A percentile compares a stretch with the other conserved stretches of the same genome.
Evolutionary conservation across 2,113 vertebrate genomes (phyloP).

Genomic region (Hippocampus guttulatus): DNA sequence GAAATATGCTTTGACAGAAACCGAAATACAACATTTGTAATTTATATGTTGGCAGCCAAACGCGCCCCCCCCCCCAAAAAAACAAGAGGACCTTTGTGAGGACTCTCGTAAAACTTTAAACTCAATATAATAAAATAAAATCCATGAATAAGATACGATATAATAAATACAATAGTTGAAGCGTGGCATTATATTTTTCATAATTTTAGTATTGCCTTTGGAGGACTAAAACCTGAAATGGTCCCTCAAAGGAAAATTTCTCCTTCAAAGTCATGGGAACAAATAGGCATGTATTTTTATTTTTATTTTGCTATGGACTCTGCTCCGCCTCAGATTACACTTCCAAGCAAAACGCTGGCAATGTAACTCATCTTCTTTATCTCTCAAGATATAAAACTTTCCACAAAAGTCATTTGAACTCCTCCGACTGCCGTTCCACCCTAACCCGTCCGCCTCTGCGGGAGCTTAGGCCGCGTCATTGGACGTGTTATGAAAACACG

Average conservation of each 20-base stretch:
- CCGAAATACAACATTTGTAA: no score
- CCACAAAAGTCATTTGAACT: slow-evolving; percentile 56
- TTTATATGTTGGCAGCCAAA: neutral
- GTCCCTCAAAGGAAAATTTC: neutral
- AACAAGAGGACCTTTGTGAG: neutral
- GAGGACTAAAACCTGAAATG: neutral
- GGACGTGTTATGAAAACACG: slow-evolving; percentile 62
- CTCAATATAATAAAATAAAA: no score
- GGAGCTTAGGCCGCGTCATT: slow-evolving; percentile 43
- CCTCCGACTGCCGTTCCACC: slow-evolving; percentile 16
- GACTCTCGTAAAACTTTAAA: neutral
- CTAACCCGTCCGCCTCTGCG: slow-evolving; percentile 34
- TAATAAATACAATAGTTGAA: no score
- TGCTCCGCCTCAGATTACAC: slow-evolving; percentile 34
- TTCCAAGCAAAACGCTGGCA: slow-evolving; percentile 28
- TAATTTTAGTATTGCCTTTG: neutral
- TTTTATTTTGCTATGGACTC: slow-evolving; percentile 23
- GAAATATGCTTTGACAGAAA: neutral
- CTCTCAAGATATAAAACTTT: slow-evolving; percentile 31
- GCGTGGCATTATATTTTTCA: no score
- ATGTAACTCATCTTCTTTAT: slow-evolving; percentile 25
- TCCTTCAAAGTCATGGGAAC: slow-evolving; percentile 21
- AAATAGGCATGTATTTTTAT: slow-evolving; percentile 20
- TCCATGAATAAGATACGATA: no score
- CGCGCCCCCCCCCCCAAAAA: neutral